Evolutionary conservation across 2,797 vertebrate genomes (phyloP).

Genomic region (Nyctibius grandis): DNA sequence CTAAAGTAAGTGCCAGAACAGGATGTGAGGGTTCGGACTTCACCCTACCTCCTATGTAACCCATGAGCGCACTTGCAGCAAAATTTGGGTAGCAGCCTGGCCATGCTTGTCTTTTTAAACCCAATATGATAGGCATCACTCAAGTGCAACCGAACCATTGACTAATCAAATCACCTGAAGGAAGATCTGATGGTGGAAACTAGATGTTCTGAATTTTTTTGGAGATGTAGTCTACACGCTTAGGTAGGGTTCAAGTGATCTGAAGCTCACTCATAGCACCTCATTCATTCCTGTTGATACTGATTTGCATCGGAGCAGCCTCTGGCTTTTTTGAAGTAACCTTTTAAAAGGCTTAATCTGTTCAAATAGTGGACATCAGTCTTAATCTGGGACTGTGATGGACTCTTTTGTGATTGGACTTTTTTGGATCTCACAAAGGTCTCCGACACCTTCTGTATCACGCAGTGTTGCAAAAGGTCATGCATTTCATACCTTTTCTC

Average conservation of each 20-base stretch:
- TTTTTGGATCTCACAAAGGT: neutral
- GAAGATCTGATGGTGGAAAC: neutral
- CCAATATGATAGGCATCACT: neutral
- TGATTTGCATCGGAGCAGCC: neutral
- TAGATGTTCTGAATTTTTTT: neutral
- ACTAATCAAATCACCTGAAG: neutral
- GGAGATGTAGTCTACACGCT: neutral
- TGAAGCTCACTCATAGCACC: neutral
- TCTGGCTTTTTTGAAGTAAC: neutral
- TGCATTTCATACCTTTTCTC: neutral
- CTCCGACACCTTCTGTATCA: neutral
- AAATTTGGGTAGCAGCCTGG: neutral
- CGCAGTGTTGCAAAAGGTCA: neutral
- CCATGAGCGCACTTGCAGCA: rapidly evolving
- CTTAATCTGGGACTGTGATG: neutral
- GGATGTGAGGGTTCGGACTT: neutral
- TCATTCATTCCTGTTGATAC: neutral
- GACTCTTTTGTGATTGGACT: neutral
- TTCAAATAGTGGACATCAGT: neutral
- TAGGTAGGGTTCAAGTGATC: neutral
- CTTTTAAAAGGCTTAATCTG: neutral
- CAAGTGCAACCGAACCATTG: neutral
- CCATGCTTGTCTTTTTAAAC: neutral
- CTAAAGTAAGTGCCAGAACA: neutral
- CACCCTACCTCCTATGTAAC: neutral